Evolutionary conservation across 2,113 vertebrate genomes (phyloP).

Genomic region (Tringa solitaria): DNA sequence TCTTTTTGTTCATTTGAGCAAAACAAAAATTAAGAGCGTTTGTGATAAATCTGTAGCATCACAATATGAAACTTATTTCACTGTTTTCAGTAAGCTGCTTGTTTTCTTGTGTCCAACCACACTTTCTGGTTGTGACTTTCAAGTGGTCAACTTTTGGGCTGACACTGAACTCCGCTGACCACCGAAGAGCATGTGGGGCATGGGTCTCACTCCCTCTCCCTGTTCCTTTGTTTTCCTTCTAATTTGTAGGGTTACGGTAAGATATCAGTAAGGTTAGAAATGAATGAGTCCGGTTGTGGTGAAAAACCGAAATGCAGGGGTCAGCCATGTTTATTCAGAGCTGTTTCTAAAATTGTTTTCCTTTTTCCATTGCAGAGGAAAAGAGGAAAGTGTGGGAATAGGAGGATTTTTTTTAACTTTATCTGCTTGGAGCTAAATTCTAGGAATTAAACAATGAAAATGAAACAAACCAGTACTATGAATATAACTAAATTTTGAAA

Average conservation of each 20-base stretch:
- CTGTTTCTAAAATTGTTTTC: neutral
- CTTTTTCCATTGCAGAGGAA: neutral
- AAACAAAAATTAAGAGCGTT: neutral
- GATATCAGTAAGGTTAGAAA: neutral
- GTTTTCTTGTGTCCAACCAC: neutral
- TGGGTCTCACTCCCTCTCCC: neutral
- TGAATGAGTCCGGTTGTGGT: neutral
- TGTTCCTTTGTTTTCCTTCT: neutral
- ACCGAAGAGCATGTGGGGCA: neutral
- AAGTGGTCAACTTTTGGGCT: neutral
- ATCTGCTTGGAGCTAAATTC: neutral
- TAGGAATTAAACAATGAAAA: neutral
- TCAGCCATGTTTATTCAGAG: neutral
- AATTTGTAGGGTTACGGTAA: neutral
- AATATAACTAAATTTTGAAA: neutral
- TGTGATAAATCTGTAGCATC: neutral
- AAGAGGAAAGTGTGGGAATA: neutral
- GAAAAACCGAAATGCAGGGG: neutral
- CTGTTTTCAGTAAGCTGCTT: neutral
- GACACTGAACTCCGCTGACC: fast-evolving
- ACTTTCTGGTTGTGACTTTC: neutral
- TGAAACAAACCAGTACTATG: neutral
- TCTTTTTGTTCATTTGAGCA: neutral
- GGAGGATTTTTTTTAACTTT: neutral
- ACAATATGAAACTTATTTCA: neutral